Percentiles rank a stretch among this genome's conserved stretches.
Conservation (phyloP, 2,113 vertebrate species). For the Tenebrosternarchus preto region DNA sequence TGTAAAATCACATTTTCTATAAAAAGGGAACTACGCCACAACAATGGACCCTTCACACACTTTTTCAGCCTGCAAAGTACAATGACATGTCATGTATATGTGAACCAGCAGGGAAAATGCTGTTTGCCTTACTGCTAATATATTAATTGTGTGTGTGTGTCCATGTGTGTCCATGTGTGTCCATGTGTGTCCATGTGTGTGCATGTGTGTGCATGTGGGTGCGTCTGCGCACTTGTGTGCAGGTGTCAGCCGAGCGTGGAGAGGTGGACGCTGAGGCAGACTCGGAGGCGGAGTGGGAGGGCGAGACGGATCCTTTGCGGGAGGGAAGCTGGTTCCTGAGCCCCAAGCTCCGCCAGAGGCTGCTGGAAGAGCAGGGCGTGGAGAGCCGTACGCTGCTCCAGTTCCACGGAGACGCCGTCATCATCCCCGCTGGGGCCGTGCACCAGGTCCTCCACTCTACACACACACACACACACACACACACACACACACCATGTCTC, state of each 20-base stretch:
- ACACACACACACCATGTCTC: too few relatives aligned
- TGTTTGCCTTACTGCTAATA: not conserved
- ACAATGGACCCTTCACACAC: too few relatives aligned
- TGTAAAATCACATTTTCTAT: too few relatives aligned
- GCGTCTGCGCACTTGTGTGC: constrained; percentile 15
- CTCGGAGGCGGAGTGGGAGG: constrained; percentile 78
- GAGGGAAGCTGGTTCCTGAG: constrained; percentile 87
- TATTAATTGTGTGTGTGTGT: constrained; percentile 14
- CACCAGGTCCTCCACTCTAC: constrained; percentile 77
- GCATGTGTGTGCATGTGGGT: constrained; percentile 29
- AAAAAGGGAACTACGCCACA: too few relatives aligned
- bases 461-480: too few relatives aligned
- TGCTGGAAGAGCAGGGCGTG: constrained; percentile 81
- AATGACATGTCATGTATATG: too few relatives aligned
- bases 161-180: too few relatives aligned
- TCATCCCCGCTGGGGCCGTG: constrained; percentile 85
- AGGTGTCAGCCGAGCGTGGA: constrained; percentile 40
- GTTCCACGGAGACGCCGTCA: constrained; percentile 85
- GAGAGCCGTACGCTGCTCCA: constrained; percentile 82
- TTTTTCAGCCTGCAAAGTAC: too few relatives aligned
- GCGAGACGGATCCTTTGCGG: constrained; percentile 83
- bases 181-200: too few relatives aligned
- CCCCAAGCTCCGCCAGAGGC: constrained; percentile 79
- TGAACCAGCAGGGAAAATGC: too few relatives aligned
- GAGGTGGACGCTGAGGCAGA: constrained; percentile 81